A percentile compares a stretch with the other conserved stretches of the same genome.
Evolutionary conservation across 2,888 invertebrate species (phyloP).

Genomic region (Pollenia amentaria): DNA sequence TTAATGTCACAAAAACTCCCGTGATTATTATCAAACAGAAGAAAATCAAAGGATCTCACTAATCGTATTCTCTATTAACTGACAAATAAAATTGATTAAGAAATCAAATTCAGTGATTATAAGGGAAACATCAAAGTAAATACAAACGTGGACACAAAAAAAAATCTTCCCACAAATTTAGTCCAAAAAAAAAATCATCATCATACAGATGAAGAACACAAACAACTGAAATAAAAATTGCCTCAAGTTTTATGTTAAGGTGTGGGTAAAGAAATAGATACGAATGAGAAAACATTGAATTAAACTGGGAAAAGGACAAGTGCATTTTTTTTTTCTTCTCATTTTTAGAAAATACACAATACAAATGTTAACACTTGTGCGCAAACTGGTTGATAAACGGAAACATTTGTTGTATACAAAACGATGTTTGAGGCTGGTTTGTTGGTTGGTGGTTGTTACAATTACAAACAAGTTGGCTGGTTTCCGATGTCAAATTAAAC

Average conservation of each 20-base stretch:
- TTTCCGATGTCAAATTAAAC: constrained; percentile 67
- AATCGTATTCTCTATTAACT: constrained; percentile 11
- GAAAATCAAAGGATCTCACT: constrained; percentile 28
- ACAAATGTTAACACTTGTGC: constrained; percentile 66
- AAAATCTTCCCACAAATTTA: constrained; percentile 60
- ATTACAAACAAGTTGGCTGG: constrained; percentile 50
- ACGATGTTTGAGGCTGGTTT: constrained; percentile 9
- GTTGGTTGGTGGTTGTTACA: constrained; percentile 53
- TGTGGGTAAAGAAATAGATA: constrained; percentile 45
- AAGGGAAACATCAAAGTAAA: constrained; percentile 58
- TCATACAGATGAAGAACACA: constrained; percentile 3
- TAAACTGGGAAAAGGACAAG: constrained; percentile 62
- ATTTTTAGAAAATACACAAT: constrained; percentile 15
- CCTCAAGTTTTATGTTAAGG: not conserved
- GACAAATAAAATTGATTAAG: constrained; percentile 36
- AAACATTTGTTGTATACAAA: constrained; percentile 21
- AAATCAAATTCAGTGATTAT: constrained; percentile 61
- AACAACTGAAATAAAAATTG: constrained; percentile 49
- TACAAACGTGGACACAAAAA: not conserved
- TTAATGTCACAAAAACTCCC: not conserved
- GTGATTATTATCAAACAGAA: not conserved
- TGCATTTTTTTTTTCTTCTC: constrained; percentile 25
- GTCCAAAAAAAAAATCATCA: not conserved
- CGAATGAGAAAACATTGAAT: constrained; percentile 58
- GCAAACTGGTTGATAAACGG: constrained; percentile 46